Evolutionary conservation across 2,113 vertebrate species (phyloP).

Genomic region (Vombatus ursinus): DNA sequence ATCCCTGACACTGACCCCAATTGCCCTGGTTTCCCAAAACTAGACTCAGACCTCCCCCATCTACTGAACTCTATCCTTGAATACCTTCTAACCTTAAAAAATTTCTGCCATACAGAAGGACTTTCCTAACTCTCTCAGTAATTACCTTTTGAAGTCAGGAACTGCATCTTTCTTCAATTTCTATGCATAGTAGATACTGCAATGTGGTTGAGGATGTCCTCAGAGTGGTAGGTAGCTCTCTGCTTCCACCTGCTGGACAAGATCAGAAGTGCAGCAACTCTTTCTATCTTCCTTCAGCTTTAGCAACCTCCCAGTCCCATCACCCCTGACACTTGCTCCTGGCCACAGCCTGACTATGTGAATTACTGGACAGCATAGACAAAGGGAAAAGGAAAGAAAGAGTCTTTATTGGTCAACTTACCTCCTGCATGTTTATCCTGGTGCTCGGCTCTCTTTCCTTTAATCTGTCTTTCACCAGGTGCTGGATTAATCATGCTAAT

Average conservation of each 20-base stretch:
- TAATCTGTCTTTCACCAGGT: neutral
- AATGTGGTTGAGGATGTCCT: too few relatives aligned
- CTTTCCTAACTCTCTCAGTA: neutral
- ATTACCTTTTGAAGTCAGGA: neutral
- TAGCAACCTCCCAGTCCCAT: neutral
- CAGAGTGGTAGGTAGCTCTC: neutral
- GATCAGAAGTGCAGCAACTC: neutral
- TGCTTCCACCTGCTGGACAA: neutral
- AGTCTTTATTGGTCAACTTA: neutral
- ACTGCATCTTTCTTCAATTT: neutral
- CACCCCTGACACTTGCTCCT: neutral
- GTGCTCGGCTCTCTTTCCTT: neutral
- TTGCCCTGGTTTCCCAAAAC: neutral
- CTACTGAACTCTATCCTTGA: neutral
- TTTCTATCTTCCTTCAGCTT: neutral
- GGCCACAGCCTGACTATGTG: neutral
- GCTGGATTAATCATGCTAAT: too few relatives aligned
- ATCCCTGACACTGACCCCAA: neutral
- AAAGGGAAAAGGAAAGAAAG: neutral
- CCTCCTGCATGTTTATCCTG: neutral
- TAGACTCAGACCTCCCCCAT: neutral
- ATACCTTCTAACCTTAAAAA: neutral
- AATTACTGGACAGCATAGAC: neutral
- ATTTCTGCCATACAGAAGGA: neutral
- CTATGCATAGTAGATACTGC: neutral